These are phyloP conservation scores for Engystomops pustulosus DNA, from an alignment of 2,113 vertebrate species.

Conservation along the genomic window DNA sequence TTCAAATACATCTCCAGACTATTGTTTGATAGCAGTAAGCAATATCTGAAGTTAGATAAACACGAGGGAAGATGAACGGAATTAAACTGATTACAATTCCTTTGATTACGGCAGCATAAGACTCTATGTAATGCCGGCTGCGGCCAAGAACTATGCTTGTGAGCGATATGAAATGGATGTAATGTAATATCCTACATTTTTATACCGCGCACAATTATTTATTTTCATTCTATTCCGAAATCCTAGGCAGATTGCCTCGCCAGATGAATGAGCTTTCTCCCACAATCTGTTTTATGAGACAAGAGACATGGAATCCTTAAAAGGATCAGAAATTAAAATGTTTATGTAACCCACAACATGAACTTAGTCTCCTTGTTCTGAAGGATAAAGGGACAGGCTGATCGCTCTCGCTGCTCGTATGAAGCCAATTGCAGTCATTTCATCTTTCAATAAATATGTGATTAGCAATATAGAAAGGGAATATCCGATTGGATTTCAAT, in stretches of 20 bases:
- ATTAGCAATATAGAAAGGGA: conserved; percentile 57
- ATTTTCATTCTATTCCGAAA: conserved; percentile 71
- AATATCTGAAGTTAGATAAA: conserved; percentile 45
- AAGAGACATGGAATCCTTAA: conserved; percentile 65
- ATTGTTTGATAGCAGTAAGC: conserved; percentile 38
- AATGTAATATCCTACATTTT: conserved; percentile 71
- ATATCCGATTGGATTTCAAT: conserved; percentile 35
- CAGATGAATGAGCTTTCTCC: conserved; percentile 64
- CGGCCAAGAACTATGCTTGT: conserved; percentile 62
- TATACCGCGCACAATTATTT: conserved; percentile 68
- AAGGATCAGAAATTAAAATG: conserved; percentile 70
- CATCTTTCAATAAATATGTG: conserved; percentile 61
- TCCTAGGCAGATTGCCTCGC: conserved; percentile 69
- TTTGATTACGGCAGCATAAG: conserved; percentile 67
- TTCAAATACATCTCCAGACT: conserved; percentile 32
- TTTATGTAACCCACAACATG: conserved; percentile 68
- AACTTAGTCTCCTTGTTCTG: conserved; percentile 63
- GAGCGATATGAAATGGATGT: conserved; percentile 67
- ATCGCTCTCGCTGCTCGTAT: conserved; percentile 58
- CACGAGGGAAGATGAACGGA: conserved; percentile 46
- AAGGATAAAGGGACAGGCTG: conserved; percentile 61
- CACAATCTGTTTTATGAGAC: conserved; percentile 65
- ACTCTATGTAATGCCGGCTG: conserved; percentile 66
- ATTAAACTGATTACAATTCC: conserved; percentile 66
- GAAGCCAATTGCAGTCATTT: conserved; percentile 57